Base-by-base conservation (phyloP, 1,140 invertebrate genomes). In the Ceratosolen solmsi region DNA sequence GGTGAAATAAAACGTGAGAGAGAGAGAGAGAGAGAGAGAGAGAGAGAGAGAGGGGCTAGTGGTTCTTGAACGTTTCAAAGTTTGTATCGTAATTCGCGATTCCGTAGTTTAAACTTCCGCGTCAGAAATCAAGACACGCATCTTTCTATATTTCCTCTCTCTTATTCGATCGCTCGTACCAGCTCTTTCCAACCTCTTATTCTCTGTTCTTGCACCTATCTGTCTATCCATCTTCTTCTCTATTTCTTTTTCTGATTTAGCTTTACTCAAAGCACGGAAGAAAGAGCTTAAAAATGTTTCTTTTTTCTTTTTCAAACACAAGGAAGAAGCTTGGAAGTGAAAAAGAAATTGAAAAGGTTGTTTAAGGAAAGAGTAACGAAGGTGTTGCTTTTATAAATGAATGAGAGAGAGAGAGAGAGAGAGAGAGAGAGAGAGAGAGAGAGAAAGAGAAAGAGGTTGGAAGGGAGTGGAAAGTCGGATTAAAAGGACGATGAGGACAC, bases 341-440 rank as follows among this genome's bases (percentile, higher is more conserved):
- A 51, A 27, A 60, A 60, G 17, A 56, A 56, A 75, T 75, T 77
- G 75, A 20, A 77, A 65, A 49, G 41, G 74, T 36, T 56, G 46
- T 56, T 30, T 13, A 27, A 54, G 46, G 20, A 20, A n/a, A 33
- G 36, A 41, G 75, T 77, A 25, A 65, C 75, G 58, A 49, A 65
- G 60, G 75, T 65, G 58, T 49, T 20, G 75, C 60, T 33, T 65
- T 54, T 56, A 63, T 56, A 70, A 78, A 79, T 79, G 63, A 70
- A 79, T 70, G 38, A 38, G 36, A 33, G 38, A n/a, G n/a, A n/a
- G n/a, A n/a, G n/a, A n/a, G n/a, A n/a, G n/a, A n/a, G n/a, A n/a
- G n/a, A n/a, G n/a, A n/a, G n/a, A n/a, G n/a, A n/a, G n/a, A n/a
- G n/a, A n/a, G n/a, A n/a, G n/a, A n/a, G n/a, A n/a, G n/a, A n/a